A percentile compares a stretch with the other conserved stretches of the same genome.
These are phyloP conservation scores for Syngnathus scovelli DNA, from an alignment of 2,113 vertebrate genomes.

Conservation along the genomic window DNA sequence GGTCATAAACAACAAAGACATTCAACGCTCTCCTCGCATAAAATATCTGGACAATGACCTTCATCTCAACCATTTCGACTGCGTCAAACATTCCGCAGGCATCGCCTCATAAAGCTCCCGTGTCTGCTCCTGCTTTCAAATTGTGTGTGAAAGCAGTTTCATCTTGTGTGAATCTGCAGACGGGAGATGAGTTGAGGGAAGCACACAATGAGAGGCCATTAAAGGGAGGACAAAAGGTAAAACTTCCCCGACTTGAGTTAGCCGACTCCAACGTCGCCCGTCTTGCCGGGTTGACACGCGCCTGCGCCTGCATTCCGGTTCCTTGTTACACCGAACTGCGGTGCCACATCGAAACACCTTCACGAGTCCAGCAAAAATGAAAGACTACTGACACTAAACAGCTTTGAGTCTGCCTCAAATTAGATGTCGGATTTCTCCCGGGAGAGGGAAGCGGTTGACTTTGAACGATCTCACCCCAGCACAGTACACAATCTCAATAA, in stretches of 20 bases:
- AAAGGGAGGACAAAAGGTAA: slow-evolving; percentile 11
- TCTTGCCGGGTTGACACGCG: background rate
- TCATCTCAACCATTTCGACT: background rate
- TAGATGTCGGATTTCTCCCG: slow-evolving; percentile 39
- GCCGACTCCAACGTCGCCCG: background rate
- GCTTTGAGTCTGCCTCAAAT: slow-evolving; percentile 43
- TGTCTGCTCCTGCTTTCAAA: background rate
- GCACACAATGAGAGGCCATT: slow-evolving; percentile 6
- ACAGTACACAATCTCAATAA: slow-evolving; percentile 62
- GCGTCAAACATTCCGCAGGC: background rate
- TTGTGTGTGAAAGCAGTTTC: background rate
- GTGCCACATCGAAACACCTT: slow-evolving; percentile 7
- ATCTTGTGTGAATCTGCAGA: background rate
- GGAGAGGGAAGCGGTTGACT: slow-evolving; percentile 41
- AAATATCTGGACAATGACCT: slow-evolving; percentile 10
- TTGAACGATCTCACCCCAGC: slow-evolving; percentile 51
- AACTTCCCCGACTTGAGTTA: background rate
- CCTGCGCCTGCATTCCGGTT: background rate
- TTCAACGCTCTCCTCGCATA: background rate
- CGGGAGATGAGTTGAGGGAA: background rate
- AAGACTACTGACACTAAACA: slow-evolving; percentile 57
- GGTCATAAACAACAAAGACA: background rate
- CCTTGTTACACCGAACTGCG: slow-evolving; percentile 4
- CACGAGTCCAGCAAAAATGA: slow-evolving; percentile 38
- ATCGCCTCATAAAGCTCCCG: slow-evolving; percentile 1